These are phyloP conservation scores for Datnioides undecimradiatus DNA, from an alignment of 2,113 vertebrate species.

Conservation along the genomic window DNA sequence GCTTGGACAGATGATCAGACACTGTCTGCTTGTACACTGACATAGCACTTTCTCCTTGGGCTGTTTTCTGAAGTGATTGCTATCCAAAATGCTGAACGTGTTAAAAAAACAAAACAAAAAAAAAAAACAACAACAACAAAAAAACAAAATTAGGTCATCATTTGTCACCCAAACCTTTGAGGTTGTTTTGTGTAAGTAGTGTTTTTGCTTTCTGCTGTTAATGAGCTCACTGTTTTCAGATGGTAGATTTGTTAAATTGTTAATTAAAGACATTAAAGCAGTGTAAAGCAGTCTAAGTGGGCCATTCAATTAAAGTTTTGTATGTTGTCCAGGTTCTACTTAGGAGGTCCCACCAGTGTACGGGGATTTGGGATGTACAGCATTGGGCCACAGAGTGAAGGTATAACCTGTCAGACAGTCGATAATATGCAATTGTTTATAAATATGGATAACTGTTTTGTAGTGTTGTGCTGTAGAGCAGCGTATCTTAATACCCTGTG, in stretches of 20 bases:
- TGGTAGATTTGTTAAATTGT: not conserved
- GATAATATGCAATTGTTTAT: too few species aligned
- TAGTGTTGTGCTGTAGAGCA: not conserved
- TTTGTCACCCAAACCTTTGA: too few species aligned
- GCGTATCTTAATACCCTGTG: not conserved
- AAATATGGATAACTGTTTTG: too few species aligned
- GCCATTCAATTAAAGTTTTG: not conserved
- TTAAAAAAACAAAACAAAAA: not conserved
- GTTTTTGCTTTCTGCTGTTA: not conserved
- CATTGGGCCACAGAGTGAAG: slow-evolving; percentile 97
- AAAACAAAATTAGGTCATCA: too few species aligned
- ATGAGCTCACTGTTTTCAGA: not conserved
- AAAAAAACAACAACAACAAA: too few species aligned
- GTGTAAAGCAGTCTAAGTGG: not conserved
- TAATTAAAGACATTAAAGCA: too few species aligned
- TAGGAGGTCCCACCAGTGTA: slow-evolving; percentile 96
- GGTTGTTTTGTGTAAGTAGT: not conserved
- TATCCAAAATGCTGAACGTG: not conserved
- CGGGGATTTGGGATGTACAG: slow-evolving; percentile 99
- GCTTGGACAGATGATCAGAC: not conserved
- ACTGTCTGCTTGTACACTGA: too few species aligned
- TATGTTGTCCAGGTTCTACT: slow-evolving; percentile 89
- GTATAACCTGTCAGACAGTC: too few species aligned
- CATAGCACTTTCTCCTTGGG: not conserved
- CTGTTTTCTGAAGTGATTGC: not conserved